Evolutionary conservation across 2,113 vertebrate species (phyloP).

Genomic region (Pteropus alecto): DNA sequence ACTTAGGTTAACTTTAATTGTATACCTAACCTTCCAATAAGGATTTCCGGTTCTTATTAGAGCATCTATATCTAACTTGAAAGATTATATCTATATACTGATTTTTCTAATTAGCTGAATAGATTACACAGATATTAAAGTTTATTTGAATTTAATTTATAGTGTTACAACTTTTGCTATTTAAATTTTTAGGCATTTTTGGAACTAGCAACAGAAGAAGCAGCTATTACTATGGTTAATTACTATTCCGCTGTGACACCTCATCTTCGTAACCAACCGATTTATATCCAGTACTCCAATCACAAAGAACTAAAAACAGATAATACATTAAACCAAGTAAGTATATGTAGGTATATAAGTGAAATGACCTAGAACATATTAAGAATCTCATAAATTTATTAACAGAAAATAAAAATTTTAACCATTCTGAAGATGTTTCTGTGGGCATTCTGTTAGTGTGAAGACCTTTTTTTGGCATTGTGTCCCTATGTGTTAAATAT

Average conservation of each 20-base stretch:
- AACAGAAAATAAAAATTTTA: not conserved
- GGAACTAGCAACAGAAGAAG: constrained; percentile 97
- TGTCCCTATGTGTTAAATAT: not conserved
- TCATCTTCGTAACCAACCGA: constrained; percentile 94
- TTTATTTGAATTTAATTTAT: constrained; percentile 34
- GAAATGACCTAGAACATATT: not conserved
- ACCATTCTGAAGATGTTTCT: not conserved
- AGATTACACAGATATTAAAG: not conserved
- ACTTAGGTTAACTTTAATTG: not conserved
- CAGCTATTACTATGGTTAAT: constrained; percentile 97
- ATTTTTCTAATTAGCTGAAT: not conserved
- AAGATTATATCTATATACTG: not conserved
- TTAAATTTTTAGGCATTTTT: constrained; percentile 90
- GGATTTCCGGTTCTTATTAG: not conserved
- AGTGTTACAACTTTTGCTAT: not conserved
- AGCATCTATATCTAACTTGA: not conserved
- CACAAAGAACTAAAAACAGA: constrained; percentile 99
- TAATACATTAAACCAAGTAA: constrained; percentile 94
- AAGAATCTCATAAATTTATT: not conserved
- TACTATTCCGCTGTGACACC: constrained; percentile 96
- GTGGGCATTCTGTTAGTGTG: not conserved
- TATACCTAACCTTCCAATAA: not conserved
- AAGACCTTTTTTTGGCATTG: not conserved
- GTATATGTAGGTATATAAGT: not conserved
- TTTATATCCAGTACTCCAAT: constrained; percentile 98